Evolutionary conservation across 2,888 invertebrate genomes (phyloP).

Genomic region (Leptinotarsa tumamoca): DNA sequence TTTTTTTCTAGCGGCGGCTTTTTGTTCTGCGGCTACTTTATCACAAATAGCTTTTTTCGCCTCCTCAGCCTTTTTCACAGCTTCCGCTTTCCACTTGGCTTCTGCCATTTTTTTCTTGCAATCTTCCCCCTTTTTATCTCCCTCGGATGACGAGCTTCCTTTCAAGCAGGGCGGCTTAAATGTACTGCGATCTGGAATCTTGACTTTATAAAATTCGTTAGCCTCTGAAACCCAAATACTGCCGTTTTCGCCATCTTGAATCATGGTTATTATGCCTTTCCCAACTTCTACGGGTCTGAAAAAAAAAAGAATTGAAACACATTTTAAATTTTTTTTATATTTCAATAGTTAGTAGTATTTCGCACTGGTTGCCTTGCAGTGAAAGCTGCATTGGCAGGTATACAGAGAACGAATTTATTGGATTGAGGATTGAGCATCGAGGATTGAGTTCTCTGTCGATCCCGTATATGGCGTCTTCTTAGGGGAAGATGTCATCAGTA

Average conservation of each 20-base stretch:
- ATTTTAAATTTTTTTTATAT: neutral
- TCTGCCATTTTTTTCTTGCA: constrained; percentile 45
- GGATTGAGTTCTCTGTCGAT: too few relatives aligned
- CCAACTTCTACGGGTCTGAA: constrained; percentile 58
- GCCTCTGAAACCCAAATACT: constrained; percentile 70
- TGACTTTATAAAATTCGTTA: constrained; percentile 55
- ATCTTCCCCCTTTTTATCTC: constrained; percentile 29
- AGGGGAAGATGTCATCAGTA: too few relatives aligned
- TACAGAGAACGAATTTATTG: too few relatives aligned
- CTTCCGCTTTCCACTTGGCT: constrained; percentile 42
- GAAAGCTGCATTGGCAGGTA: too few relatives aligned
- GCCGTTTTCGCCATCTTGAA: constrained; percentile 66
- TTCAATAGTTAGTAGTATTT: too few relatives aligned
- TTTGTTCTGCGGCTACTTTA: constrained; percentile 31
- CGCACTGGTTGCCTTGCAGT: too few relatives aligned
- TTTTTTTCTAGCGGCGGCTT: constrained; percentile 34
- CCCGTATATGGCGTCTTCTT: too few relatives aligned
- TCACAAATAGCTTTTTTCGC: constrained; percentile 43
- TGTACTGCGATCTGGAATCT: constrained; percentile 54
- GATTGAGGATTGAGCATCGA: too few relatives aligned
- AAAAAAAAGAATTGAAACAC: neutral
- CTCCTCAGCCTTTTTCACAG: constrained; percentile 34
- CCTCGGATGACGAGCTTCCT: constrained; percentile 12
- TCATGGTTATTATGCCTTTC: constrained; percentile 60
- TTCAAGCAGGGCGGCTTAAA: constrained; percentile 29